Evolutionary conservation across 2,888 invertebrate genomes (phyloP).

Genomic region (Tanypteryx hageni): DNA sequence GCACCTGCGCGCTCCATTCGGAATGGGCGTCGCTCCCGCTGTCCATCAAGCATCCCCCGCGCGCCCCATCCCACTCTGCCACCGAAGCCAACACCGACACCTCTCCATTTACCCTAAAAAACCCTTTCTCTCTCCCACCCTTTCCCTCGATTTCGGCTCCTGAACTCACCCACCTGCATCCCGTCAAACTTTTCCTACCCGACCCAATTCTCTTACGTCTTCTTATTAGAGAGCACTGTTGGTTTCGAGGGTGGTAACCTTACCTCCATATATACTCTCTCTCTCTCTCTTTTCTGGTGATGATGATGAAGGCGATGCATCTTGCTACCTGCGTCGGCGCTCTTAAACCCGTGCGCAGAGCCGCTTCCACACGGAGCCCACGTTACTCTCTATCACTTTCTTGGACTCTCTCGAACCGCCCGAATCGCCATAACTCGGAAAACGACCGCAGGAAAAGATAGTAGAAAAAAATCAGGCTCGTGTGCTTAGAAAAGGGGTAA

Average conservation of each 20-base stretch:
- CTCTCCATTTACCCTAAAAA: neutral
- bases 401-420: neutral
- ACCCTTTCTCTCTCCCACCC: neutral
- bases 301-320: no score
- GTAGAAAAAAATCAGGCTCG: constrained; percentile 21
- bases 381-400: neutral
- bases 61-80: neutral
- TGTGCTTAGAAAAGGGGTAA: neutral
- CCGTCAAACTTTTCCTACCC: no score
- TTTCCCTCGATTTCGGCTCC: neutral
- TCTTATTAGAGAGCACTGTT: no score
- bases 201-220: no score
- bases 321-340: no score
- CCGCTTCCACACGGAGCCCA: no score
- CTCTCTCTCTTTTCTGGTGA: no score
- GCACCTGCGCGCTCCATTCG: neutral
- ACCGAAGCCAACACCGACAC: neutral
- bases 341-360: no score
- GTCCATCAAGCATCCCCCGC: neutral
- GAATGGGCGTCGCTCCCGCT: neutral
- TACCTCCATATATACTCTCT: no score
- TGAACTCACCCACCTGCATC: neutral
- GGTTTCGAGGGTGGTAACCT: no score
- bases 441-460: constrained; percentile 37
- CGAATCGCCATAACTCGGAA: neutral